Base-by-base conservation (phyloP, 1,140 invertebrate genomes). In the Cotesia typhae region DNA sequence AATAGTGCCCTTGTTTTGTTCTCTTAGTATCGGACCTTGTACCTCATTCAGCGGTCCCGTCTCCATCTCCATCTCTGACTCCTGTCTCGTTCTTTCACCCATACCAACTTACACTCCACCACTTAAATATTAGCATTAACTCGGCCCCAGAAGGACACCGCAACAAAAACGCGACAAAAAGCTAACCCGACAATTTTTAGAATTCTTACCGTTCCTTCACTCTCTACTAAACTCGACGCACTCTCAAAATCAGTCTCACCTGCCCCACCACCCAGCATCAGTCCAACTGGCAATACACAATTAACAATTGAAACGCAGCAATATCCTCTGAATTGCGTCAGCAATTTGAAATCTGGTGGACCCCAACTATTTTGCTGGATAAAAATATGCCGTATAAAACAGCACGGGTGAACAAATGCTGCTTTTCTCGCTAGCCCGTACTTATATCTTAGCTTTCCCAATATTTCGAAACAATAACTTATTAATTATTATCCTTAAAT, bases 341-440 rank as follows among this genome's bases (percentile, higher is more conserved):
- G 9, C 4, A 65, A n/a, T 14, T 47, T 59, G 14, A 7, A 65
- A 20, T 20, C 38, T 65, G 63, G 12, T 65, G 63, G 66, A 61
- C 53, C 74, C 60, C 68, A 65, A 77, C 72, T 76, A 77, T 70
- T 17, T 3, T 20, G 41, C 38, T 10, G 20, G 6, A 38, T 51
- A 65, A 51, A 65, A 20, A 65, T 20, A 51, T 14, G n/a, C 6
- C 7, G 60, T 10, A 63, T 12, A n/a, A 57, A 57, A 57, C n/a
- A 57, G 0, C 37, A 63, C 35, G 60, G 37, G 28, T 63, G 28
- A 59, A 59, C 9, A 17, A 59, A 28, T 28, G 28, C 28, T 28
- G 28, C 2, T 28, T 28, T 28, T 28, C 1, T 28, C 28, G 28
- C 28, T 28, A 28, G 28, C 3, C 28, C 28, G 28, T 28, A 28